phyloP scores from a whole-genome alignment of 2,888 invertebrate genomes.

The Dascillus cervinus region DNA sequence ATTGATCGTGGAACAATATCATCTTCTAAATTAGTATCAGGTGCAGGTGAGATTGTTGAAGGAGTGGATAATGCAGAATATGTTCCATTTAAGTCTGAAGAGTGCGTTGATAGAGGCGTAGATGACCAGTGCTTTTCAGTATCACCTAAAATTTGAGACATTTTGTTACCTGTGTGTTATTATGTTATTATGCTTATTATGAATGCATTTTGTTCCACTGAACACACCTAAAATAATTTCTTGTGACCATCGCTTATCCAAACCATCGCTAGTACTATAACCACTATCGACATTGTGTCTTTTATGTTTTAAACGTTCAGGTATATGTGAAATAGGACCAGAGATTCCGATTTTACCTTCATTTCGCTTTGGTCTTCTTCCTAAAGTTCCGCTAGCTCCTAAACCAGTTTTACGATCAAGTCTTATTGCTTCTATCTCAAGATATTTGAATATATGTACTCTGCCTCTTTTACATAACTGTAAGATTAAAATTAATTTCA shows the following conservation, averaged over 20 bases:
- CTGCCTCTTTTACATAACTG: slow-evolving; percentile 87
- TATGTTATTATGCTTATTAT: too few species aligned
- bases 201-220: background rate
- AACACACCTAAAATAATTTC: slow-evolving; percentile 41
- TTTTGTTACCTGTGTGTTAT: too few species aligned
- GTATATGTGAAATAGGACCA: slow-evolving; percentile 34
- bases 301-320: slow-evolving; percentile 46
- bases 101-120: slow-evolving; percentile 30
- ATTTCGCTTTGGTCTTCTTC: slow-evolving; percentile 44
- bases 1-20: slow-evolving; percentile 26
- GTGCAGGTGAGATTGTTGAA: slow-evolving; percentile 53
- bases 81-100: slow-evolving; percentile 31
- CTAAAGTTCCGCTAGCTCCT: slow-evolving; percentile 43
- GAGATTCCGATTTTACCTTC: slow-evolving; percentile 20
- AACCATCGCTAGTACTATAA: slow-evolving; percentile 78
- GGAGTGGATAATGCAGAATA: slow-evolving; percentile 46
- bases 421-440: slow-evolving; percentile 81
- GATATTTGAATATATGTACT: slow-evolving; percentile 90
- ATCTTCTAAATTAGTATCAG: slow-evolving; percentile 32
- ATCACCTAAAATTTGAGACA: slow-evolving; percentile 24
- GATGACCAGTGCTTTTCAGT: slow-evolving; percentile 35
- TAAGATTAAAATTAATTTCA: slow-evolving; percentile 19
- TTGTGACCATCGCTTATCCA: slow-evolving; percentile 79
- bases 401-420: slow-evolving; percentile 48
- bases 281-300: slow-evolving; percentile 82